Conservation (phyloP, 1,140 invertebrate genomes). For the Listronotus bonariensis region DNA sequence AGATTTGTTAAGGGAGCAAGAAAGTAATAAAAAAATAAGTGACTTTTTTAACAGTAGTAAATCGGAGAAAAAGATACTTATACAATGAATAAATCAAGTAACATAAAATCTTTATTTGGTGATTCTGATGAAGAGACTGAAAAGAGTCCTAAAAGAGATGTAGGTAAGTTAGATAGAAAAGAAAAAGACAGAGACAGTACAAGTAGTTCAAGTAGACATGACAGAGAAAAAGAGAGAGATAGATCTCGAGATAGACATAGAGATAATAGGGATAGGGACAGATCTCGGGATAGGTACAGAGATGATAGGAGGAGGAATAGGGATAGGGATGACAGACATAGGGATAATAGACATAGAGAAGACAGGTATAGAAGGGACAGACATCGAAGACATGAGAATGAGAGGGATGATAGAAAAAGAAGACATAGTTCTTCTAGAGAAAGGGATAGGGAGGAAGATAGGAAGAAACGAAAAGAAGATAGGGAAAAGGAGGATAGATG, state of each 20-base stretch:
- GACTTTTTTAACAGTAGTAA: neutral
- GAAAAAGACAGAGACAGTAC: slow-evolving; percentile 11
- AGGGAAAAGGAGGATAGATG: slow-evolving; percentile 26
- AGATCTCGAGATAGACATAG: slow-evolving; percentile 9
- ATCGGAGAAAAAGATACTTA: neutral
- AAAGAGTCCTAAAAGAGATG: slow-evolving; percentile 6
- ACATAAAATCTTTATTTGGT: slow-evolving; percentile 37
- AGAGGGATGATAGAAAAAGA: slow-evolving; percentile 28
- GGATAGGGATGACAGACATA: slow-evolving; percentile 19
- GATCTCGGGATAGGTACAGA: slow-evolving; percentile 10
- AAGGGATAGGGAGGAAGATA: slow-evolving; percentile 27
- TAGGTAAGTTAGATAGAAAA: slow-evolving; percentile 8
- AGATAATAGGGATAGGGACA: slow-evolving; percentile 10
- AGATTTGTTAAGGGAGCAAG: slow-evolving; percentile 22
- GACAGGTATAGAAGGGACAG: slow-evolving; percentile 19
- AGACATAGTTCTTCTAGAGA: slow-evolving; percentile 20
- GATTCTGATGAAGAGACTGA: slow-evolving; percentile 35
- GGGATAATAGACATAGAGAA: slow-evolving; percentile 21
- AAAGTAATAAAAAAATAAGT: neutral
- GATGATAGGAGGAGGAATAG: slow-evolving; percentile 16
- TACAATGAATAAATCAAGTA: slow-evolving; percentile 25
- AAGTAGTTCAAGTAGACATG: slow-evolving; percentile 17
- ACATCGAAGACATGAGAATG: slow-evolving; percentile 20
- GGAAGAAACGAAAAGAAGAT: slow-evolving; percentile 29
- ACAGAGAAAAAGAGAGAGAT: slow-evolving; percentile 23